Evolutionary conservation across 30 jellyfish, hydroid and myxozoan genomes (phyloP).

Genomic region (Aurelia sp.): DNA sequence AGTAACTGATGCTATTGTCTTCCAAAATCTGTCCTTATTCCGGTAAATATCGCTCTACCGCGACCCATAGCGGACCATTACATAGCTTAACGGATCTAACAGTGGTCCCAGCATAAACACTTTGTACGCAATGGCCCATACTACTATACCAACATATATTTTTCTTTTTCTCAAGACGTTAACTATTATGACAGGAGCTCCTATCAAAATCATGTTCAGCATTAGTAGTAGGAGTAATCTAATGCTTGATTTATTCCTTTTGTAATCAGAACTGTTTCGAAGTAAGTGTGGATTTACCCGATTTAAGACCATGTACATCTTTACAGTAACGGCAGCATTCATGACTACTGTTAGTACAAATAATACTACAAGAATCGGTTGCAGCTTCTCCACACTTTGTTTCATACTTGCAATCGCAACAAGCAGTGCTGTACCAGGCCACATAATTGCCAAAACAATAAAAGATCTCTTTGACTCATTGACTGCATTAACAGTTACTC

Average conservation of each 20-base stretch:
- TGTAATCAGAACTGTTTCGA: neutral
- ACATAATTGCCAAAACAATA: slow-evolving; percentile 15
- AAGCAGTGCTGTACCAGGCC: neutral
- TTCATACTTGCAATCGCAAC: neutral
- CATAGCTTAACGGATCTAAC: slow-evolving; percentile 18
- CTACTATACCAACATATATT: neutral
- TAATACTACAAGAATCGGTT: neutral
- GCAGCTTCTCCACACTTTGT: neutral
- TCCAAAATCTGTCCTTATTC: no score
- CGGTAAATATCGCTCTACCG: neutral
- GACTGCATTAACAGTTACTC: neutral
- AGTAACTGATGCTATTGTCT: no score
- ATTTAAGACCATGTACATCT: neutral
- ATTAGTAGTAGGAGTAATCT: slow-evolving; percentile 5
- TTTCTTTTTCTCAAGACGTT: neutral
- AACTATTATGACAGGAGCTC: slow-evolving; percentile 4
- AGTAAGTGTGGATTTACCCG: neutral
- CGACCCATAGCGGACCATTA: neutral
- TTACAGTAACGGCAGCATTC: neutral
- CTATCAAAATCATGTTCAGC: neutral
- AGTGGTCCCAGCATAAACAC: slow-evolving; percentile 8
- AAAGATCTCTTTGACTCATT: neutral
- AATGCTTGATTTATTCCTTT: neutral
- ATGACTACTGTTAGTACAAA: neutral
- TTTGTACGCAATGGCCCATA: neutral